Evolutionary conservation across 2,113 vertebrate genomes (phyloP), one percentile per base, ranked within the genome.

Genomic region (Sylvilagus bachmani): DNA sequence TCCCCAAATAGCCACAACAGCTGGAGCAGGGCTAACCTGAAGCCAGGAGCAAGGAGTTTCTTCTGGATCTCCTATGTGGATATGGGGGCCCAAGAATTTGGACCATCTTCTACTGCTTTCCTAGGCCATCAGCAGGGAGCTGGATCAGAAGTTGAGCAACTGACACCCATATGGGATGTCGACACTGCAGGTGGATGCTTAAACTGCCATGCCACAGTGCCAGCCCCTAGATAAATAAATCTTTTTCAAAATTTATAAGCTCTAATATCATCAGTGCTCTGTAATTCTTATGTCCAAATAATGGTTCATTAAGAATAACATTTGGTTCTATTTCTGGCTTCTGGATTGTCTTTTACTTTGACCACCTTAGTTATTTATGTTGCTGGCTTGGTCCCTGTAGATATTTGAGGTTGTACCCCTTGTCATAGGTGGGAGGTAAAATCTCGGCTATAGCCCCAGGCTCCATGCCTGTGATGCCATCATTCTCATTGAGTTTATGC

Each of bases 341-440:
- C n/a, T 94, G 67, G 90, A 49, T 88, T 94, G 91, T 91, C 31
- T 90, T 84, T 89, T 78, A 83, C 64, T 29, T 92, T 73, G 17
- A 11, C 67, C 16, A 71, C 36, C 81, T 92, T 25, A 67, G 11
- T 78, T 80, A 55, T 80, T 89, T 73, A 38, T 55, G 38, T 83
- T 55, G n/a, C 25, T 19, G 21, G 51, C 11, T 62, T 85, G 27
- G 64, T 14, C 38, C 22, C 29, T 25, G 8, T 24, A 22, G 27
- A 6, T 66, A 64, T 81, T 80, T 87, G 55, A 92, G 21, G 62
- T 33, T 89, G 62, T 90, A 90, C 67, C 62, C 27, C 5, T 69
- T 87, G 70, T 49, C 36, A 16, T 51, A 66, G 29, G 38, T 83
- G 49, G 58, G 33, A 96, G 25, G 49, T 84, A 62, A 93, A 91